Percentiles rank a stretch among this genome's conserved stretches.
These are phyloP conservation scores for Conistra vaccinii DNA, from an alignment of 2,888 invertebrate species.

Conservation along the genomic window DNA sequence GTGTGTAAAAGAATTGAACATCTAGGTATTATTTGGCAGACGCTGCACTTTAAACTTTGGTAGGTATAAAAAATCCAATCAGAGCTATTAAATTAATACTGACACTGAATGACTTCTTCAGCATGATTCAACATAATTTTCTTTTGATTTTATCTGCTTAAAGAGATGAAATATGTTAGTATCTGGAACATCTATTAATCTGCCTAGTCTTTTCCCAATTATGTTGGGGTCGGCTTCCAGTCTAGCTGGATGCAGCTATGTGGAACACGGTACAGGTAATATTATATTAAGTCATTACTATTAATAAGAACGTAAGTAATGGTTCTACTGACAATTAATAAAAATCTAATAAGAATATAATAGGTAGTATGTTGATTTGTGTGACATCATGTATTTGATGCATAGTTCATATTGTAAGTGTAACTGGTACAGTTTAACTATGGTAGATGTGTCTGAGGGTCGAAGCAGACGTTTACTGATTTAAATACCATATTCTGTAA, in stretches of 20 bases:
- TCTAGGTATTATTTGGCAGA: background rate
- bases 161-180: conserved; percentile 4
- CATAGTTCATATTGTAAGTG: too few relatives aligned
- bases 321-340: background rate
- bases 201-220: too few relatives aligned
- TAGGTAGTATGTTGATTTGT: too few relatives aligned
- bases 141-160: background rate
- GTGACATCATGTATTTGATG: too few relatives aligned
- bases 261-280: background rate
- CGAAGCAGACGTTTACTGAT: background rate
- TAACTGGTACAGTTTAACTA: too few relatives aligned
- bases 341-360: background rate
- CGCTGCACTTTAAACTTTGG: conserved; percentile 1
- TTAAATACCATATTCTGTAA: background rate
- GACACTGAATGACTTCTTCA: background rate
- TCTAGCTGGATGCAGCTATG: too few relatives aligned
- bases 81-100: background rate
- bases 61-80: background rate
- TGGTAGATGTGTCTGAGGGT: background rate
- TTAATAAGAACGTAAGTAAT: background rate
- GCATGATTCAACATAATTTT: conserved; percentile 26
- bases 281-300: background rate
- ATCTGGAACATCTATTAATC: background rate
- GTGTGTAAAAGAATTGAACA: background rate
- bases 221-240: too few relatives aligned